phyloP scores from a whole-genome alignment of 2,797 vertebrate species.

The Trachops cirrhosus region DNA sequence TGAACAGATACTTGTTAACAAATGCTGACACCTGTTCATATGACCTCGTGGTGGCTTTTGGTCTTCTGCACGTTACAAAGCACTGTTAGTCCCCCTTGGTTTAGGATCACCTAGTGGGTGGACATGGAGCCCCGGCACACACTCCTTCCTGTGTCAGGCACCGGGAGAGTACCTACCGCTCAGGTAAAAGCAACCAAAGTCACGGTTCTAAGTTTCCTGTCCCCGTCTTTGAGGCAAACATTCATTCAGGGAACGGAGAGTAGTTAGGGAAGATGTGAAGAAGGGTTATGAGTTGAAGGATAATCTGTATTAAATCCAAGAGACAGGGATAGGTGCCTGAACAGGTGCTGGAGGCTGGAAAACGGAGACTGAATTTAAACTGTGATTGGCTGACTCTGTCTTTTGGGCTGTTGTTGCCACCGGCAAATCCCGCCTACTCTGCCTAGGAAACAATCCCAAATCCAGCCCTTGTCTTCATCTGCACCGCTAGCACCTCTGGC shows the following conservation, averaged over 20 bases:
- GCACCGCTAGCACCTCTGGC: accelerated
- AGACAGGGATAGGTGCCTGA: not conserved
- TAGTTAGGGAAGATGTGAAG: not conserved
- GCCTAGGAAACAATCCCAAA: not conserved
- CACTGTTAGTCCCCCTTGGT: accelerated
- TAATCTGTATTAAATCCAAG: not conserved
- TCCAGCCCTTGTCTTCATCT: not conserved
- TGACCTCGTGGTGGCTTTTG: not conserved
- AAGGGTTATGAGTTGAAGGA: accelerated
- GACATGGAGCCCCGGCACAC: accelerated
- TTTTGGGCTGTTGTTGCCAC: not conserved
- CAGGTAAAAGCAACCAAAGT: not conserved
- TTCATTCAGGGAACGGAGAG: not conserved
- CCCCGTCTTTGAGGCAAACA: not conserved
- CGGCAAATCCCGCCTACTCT: not conserved
- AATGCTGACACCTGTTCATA: too few species aligned
- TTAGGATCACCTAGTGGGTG: not conserved
- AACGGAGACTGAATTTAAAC: accelerated
- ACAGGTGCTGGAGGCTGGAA: not conserved
- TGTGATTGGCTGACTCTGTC: accelerated
- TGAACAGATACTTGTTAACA: not conserved
- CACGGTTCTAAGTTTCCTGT: not conserved
- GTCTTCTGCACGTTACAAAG: not conserved
- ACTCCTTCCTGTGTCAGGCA: not conserved
- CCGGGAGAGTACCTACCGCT: accelerated